phyloP scores from a whole-genome alignment of 1,140 invertebrate species.

The Penaeus indicus region DNA sequence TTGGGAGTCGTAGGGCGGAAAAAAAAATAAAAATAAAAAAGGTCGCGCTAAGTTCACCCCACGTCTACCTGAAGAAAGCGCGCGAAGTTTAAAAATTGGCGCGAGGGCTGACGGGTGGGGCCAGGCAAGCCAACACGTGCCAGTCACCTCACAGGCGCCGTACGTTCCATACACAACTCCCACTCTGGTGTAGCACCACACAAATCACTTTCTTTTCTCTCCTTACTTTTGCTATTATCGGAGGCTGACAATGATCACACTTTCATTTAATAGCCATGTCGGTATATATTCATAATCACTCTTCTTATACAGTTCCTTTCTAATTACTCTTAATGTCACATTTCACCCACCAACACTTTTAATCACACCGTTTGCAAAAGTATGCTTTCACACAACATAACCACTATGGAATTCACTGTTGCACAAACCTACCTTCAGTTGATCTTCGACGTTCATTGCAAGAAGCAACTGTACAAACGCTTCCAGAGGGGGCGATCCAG shows the following conservation, averaged over 20 bases:
- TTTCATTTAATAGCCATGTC: not conserved
- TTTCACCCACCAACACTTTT: too few relatives aligned
- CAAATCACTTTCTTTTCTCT: too few relatives aligned
- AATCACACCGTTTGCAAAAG: not conserved
- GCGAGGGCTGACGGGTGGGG: conserved; percentile 43
- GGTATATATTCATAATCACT: not conserved
- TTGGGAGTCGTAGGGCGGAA: not conserved
- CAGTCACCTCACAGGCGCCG: conserved; percentile 4
- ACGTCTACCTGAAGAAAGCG: conserved; percentile 44
- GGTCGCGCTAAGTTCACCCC: not conserved
- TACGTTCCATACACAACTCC: too few relatives aligned
- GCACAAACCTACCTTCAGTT: conserved; percentile 65
- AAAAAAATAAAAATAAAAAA: conserved; percentile 9
- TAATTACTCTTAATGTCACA: conserved; percentile 19
- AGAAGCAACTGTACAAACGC: conserved; percentile 66
- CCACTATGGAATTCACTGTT: conserved; percentile 33
- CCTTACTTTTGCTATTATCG: too few relatives aligned
- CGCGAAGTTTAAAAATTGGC: conserved; percentile 54
- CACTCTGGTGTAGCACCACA: too few relatives aligned
- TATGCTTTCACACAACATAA: conserved; percentile 42
- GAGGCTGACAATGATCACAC: not conserved
- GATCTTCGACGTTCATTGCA: conserved; percentile 66
- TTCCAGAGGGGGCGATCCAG: conserved; percentile 63
- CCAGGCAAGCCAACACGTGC: conserved; percentile 39
- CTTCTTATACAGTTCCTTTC: not conserved